Base-by-base conservation (phyloP, 2,888 invertebrate species). In the Nomada fabriciana region DNA sequence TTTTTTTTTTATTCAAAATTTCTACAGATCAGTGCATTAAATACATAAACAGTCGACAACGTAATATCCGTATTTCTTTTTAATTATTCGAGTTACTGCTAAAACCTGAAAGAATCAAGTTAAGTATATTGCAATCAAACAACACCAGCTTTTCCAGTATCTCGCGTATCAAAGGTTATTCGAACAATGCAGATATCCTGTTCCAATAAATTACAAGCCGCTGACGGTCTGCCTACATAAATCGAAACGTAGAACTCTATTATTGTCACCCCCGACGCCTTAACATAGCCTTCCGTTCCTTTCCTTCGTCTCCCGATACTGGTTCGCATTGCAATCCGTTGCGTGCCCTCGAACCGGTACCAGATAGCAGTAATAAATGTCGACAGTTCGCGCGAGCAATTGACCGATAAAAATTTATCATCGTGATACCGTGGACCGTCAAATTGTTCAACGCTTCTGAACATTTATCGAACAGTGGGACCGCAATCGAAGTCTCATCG, bases 401-500 rank as follows among this genome's bases (percentile, higher is more conserved):
- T 63, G 61, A 72, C 52, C 52, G 63, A 72, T 63, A 72, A 69
- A 69, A 69, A 57, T 69, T 69, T 42, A 69, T 57, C 68, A 57
- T 43, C 43, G 23, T 5, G 18, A 25, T n/a, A 43, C 10, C 42
- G 11, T 15, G 55, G n/a, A 43, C 42, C 55, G 68, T 57, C 68
- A 57, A 69, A 69, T 57, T 18, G 13, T 57, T 25, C 36, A 15
- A 53, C 23, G 13, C 20, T n/a, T 11, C 2, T 52, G 52, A 2
- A 20, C 7, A 36, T 67, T 29, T 10, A 53, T 36, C 4, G 9
- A 15, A 10, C 3, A 11, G 52, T 15, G n/a, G 64, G 10, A 25
- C 7, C 13, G 25, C 15, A 7, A 2, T 25, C 0, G 10, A 7
- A 1, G 11, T 23, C 9, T 2, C 20, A 50, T 50, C 23, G n/a